Evolutionary conservation across 2,113 vertebrate genomes (phyloP).

Genomic region (Hoplias malabaricus): DNA sequence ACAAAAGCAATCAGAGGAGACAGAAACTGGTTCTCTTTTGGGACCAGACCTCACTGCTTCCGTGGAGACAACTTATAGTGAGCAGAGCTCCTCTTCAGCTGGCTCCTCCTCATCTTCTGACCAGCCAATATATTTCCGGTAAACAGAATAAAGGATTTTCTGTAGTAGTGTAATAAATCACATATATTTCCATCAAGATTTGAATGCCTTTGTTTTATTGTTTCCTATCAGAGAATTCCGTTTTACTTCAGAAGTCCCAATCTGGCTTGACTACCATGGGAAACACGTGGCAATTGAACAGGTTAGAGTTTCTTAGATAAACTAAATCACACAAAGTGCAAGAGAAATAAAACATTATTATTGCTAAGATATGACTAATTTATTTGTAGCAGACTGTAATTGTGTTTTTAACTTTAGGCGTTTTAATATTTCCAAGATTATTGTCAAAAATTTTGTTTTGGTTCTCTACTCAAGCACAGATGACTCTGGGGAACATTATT

Average conservation of each 20-base stretch:
- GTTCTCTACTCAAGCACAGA: too few species aligned
- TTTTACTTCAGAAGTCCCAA: conserved; percentile 90
- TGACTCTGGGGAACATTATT: too few species aligned
- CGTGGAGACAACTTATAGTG: conserved; percentile 74
- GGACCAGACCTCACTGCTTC: conserved; percentile 68
- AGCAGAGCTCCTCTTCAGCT: conserved; percentile 76
- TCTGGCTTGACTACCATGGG: conserved; percentile 91
- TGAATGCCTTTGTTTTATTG: not conserved
- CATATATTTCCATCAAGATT: not conserved
- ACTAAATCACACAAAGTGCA: not conserved
- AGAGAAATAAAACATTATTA: not conserved
- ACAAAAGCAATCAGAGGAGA: conserved; percentile 65
- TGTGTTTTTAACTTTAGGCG: too few species aligned
- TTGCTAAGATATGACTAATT: too few species aligned
- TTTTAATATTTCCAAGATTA: too few species aligned
- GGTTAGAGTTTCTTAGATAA: conserved; percentile 63
- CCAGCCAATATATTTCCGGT: conserved; percentile 93
- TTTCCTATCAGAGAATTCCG: conserved; percentile 82
- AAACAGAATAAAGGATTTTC: not conserved
- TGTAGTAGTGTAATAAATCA: not conserved
- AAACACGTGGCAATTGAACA: conserved; percentile 90
- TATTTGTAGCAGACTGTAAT: too few species aligned
- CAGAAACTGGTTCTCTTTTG: conserved; percentile 57
- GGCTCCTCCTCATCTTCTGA: conserved; percentile 78
- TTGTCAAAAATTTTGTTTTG: too few species aligned